Evolutionary conservation across 2,113 vertebrate species (phyloP), one percentile per base, ranked within the genome.

Genomic region (Fulmarus glacialis): DNA sequence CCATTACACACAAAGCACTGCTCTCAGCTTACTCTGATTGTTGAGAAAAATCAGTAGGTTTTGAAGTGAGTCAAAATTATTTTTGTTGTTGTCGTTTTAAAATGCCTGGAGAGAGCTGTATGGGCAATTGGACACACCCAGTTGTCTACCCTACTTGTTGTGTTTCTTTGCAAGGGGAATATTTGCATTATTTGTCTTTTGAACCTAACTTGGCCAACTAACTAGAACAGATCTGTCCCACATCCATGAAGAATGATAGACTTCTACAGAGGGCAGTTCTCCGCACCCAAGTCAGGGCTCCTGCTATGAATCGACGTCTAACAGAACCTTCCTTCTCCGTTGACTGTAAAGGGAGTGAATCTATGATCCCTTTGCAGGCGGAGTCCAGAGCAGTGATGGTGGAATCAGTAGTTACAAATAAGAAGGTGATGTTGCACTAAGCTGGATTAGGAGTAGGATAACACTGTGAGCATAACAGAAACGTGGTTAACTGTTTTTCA

Each of bases 41-140:
- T 20, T 84, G 40, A 91, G 63, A 92, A 94, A 74, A 93, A 82
- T 56, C 60, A n/a, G 52, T 82, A 52, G 8, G 13, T 89, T 94
- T 89, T 64, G 56, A 93, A 84, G 23, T 40, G 32, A 86, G 40
- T 36, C 66, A 79, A 74, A 91, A 45, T 63, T 43, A 21, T 72
- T 94, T 52, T 55, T 90, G 13, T 52, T 67, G 4, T 34, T 91
- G 60, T 68, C 24, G 30, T 67, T 94, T 93, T 32, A 53, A 71
- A 81, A 53, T 42, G n/a, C 40, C 56, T 73, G 32, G 24, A 79
- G 58, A 85, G 24, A 62, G 34, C 19, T 89, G 36, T 42, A 15
- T 24, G 64, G 56, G 19, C 73, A 85, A 22, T 24, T 68, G 74
- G 43, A 45, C 6, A 4, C 17, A 14, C 16, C 63, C 43, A n/a